Base-by-base conservation (phyloP, 2,888 invertebrate genomes). In the Chloroclystis v-ata region DNA sequence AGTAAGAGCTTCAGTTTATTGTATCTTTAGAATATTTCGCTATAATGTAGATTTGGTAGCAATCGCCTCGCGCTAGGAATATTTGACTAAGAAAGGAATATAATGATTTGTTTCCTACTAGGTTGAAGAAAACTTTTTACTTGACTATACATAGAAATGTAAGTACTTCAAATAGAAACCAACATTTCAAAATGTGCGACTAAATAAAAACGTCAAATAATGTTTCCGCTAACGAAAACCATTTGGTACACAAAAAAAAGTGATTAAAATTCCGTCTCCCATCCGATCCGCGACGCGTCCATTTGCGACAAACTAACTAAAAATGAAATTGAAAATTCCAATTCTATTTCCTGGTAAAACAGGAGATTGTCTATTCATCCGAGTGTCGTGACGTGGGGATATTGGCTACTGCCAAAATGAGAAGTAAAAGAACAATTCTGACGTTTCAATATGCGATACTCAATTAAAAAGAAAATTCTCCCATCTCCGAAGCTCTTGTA, bases 351-450 rank as follows among this genome's bases (percentile, higher is more conserved):
- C 81, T 75, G 75, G 68, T 67, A 82, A 82, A 82, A 82, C 76
- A 82, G 75, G 67, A 75, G 70, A 72, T n/a, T 76, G 76, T 73
- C 78, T 76, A 80, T 82, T 82, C n/a, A n/a, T n/a, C 71, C 75
- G 75, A 78, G 80, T 67, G 59, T 67, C 75, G 68, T 81, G 83
- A 85, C 85, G 75, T 69, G 72, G 80, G 78, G 79, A 83, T 84
- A 81, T 83, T 82, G 84, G 74, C 60, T 78, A 75, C 69, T 67
- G 72, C 69, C 75, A 81, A 82, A 86, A 86, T 84, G 77, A 82
- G 77, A 82, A 77, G 77, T 69, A 85, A 85, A 86, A 86, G 84
- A 82, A 85, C 82, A 72, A 68, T 79, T 81, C 78, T 82, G 86
- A 86, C 85, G 65, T 83, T 84, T 78, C 86, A 82, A 85, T 85